Evolutionary conservation across 2,797 vertebrate species (phyloP).

Genomic region (Carcharodon carcharias): DNA sequence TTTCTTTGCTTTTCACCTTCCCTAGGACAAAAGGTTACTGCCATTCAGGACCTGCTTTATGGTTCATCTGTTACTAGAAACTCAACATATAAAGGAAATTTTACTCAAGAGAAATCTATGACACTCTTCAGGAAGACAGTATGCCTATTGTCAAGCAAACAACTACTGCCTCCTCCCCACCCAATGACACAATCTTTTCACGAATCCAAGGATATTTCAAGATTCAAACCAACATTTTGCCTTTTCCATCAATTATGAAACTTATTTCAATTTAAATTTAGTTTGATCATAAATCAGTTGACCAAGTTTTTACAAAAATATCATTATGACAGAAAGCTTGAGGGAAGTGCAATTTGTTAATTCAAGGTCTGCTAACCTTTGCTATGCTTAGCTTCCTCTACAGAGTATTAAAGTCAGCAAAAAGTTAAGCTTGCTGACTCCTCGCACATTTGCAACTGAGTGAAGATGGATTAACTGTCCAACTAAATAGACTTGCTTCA

Average conservation of each 20-base stretch:
- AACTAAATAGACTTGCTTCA: conserved; percentile 42
- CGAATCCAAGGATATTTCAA: background rate
- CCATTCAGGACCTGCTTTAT: background rate
- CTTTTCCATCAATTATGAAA: background rate
- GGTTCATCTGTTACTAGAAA: background rate
- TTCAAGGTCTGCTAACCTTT: conserved; percentile 40
- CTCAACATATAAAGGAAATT: background rate
- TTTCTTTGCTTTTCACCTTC: background rate
- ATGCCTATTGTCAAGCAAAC: background rate
- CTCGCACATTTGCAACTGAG: background rate
- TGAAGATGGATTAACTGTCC: conserved; percentile 41
- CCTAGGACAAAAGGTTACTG: too few relatives aligned
- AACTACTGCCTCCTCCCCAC: background rate
- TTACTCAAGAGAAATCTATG: background rate
- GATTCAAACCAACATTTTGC: background rate
- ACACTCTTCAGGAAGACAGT: background rate
- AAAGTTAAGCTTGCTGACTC: conserved; percentile 2
- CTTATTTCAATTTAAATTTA: conserved; percentile 23
- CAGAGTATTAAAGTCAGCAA: conserved; percentile 39
- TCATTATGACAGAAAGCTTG: conserved; percentile 31
- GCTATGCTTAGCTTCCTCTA: background rate
- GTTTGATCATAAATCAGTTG: conserved; percentile 48
- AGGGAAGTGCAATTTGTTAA: conserved; percentile 41
- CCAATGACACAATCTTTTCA: background rate
- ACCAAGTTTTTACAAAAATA: conserved; percentile 47